phyloP scores from a whole-genome alignment of 2,888 invertebrate species.

The Cantharis lateralis region DNA sequence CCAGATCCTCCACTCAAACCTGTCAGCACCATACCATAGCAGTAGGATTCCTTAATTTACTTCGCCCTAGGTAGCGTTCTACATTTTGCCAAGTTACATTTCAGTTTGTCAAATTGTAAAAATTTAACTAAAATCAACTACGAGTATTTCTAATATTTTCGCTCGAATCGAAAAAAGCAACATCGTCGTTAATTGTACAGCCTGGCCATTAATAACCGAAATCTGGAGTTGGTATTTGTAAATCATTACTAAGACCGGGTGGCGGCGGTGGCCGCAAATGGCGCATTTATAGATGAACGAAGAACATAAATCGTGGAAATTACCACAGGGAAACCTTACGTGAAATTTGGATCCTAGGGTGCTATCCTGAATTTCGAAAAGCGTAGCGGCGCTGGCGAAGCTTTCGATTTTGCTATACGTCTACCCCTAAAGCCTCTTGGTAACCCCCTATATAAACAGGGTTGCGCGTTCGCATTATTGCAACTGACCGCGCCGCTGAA shows the following conservation, averaged over 20 bases:
- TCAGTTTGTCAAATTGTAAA: neutral
- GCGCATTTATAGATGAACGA: constrained; percentile 31
- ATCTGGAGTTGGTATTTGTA: constrained; percentile 33
- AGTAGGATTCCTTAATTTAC: constrained; percentile 17
- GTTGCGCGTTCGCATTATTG: constrained; percentile 34
- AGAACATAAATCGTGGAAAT: constrained; percentile 31
- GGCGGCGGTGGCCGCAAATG: constrained; percentile 26
- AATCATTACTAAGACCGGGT: constrained; percentile 35
- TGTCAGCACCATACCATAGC: constrained; percentile 17
- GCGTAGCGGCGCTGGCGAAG: constrained; percentile 4
- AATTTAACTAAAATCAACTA: neutral
- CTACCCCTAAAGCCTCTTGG: constrained; percentile 20
- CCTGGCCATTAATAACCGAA: constrained; percentile 34
- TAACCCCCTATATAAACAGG: constrained; percentile 31
- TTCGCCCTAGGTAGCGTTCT: neutral
- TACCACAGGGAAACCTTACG: constrained; percentile 28
- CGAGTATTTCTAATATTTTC: neutral
- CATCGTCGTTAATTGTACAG: constrained; percentile 11
- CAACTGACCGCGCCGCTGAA: constrained; percentile 39
- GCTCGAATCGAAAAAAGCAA: neutral
- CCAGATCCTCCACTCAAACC: constrained; percentile 4
- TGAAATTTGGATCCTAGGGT: constrained; percentile 26
- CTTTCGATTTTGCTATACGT: constrained; percentile 12
- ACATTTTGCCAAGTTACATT: neutral
- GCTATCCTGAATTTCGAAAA: constrained; percentile 23